These are phyloP conservation scores for Unio delphinus DNA, from an alignment of 2,888 invertebrate genomes.

Conservation along the genomic window DNA sequence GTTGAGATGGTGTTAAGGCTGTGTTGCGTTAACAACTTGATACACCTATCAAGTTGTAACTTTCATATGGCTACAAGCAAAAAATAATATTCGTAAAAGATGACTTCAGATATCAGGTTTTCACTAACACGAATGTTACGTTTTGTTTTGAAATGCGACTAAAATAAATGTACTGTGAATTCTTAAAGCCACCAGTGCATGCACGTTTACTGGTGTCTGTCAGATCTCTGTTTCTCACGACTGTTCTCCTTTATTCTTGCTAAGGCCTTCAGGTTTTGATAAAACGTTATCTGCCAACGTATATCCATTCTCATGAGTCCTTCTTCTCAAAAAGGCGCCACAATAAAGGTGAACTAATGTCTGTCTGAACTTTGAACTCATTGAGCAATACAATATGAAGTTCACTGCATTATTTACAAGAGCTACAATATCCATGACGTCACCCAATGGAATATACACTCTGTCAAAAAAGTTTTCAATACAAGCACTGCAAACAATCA, in stretches of 20 bases:
- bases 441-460: slow-evolving; percentile 77
- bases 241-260: slow-evolving; percentile 34
- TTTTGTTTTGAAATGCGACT: no score
- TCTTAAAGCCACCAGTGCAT: no score
- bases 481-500: slow-evolving; percentile 83
- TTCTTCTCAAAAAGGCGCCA: slow-evolving; percentile 14
- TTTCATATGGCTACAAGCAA: no score
- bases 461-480: slow-evolving; percentile 78
- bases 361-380: slow-evolving; percentile 91
- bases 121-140: no score
- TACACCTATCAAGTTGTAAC: no score
- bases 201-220: no score
- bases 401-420: slow-evolving; percentile 92
- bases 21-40: no score
- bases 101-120: no score
- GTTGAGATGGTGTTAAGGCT: no score
- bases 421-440: slow-evolving; percentile 92
- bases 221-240: neutral
- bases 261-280: slow-evolving; percentile 35
- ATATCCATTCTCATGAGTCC: slow-evolving; percentile 29
- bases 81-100: no score
- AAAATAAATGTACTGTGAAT: no score
- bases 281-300: slow-evolving; percentile 28
- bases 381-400: slow-evolving; percentile 92
- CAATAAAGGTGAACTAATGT: slow-evolving; percentile 69